Conservation (phyloP, 2,797 vertebrate species). For the Acanthurus leucopareius region DNA sequence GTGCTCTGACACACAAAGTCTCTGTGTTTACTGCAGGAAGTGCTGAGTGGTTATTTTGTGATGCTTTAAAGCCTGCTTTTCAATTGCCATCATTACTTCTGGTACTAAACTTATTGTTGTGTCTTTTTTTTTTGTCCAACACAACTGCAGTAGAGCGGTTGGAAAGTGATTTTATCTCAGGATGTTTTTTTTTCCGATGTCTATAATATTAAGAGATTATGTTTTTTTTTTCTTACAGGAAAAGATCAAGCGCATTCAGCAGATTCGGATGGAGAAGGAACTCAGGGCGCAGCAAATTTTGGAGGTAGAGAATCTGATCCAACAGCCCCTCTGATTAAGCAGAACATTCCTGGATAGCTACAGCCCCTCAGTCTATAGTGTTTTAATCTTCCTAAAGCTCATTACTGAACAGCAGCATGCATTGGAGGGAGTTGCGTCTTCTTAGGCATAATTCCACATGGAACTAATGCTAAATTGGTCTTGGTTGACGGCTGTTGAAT, state of each 20-base stretch:
- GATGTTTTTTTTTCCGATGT: constrained; percentile 57
- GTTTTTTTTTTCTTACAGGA: constrained; percentile 85
- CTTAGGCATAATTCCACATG: constrained; percentile 87
- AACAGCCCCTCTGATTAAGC: constrained; percentile 82
- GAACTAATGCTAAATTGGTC: constrained; percentile 90
- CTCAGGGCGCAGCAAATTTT: constrained; percentile 98
- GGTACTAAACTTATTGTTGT: constrained; percentile 47
- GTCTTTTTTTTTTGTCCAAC: constrained; percentile 27
- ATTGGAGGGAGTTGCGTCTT: constrained; percentile 85
- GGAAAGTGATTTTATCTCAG: constrained; percentile 61
- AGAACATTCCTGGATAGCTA: constrained; percentile 83
- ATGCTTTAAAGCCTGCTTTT: constrained; percentile 54
- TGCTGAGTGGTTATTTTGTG: constrained; percentile 64
- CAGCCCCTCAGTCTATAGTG: constrained; percentile 81
- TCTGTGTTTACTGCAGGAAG: constrained; percentile 33
- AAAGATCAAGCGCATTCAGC: constrained; percentile 99
- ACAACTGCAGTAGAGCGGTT: constrained; percentile 45
- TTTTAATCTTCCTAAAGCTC: constrained; percentile 86
- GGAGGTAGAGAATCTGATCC: constrained; percentile 91
- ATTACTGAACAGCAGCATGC: constrained; percentile 84
- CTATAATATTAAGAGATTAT: constrained; percentile 71
- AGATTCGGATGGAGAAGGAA: constrained; percentile 99
- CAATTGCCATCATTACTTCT: constrained; percentile 59
- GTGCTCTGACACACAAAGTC: constrained; percentile 63
- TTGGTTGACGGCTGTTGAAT: constrained; percentile 88